Base-by-base conservation (phyloP, 2,113 vertebrate genomes). In the Phalacrocorax aristotelis region DNA sequence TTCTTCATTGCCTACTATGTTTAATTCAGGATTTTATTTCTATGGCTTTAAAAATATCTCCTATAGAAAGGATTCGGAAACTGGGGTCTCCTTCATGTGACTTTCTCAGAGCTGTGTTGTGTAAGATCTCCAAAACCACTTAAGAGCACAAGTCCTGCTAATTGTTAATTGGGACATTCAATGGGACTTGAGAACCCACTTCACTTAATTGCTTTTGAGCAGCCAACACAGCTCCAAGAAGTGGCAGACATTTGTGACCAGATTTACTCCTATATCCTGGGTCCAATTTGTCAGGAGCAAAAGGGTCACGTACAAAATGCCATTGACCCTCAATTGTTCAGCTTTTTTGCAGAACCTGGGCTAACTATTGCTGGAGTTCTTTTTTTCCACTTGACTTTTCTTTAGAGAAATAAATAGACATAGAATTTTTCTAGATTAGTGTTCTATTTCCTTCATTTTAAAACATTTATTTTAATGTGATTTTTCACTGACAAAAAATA, bases 131-230 rank as follows among this genome's bases (percentile, higher is more conserved):
- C 44, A 92, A 93, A 95, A 97, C 20, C 72, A 69, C 86, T 82
- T 91, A 95, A 89, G 61, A 91, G 77, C 57, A 94, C 83, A 95
- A 95, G 89, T 95, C 92, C 86, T 95, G 40, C 66, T 97, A 97
- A 95, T 96, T 97, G 94, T 94, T 96, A 95, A 96, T 96, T 95
- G 92, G 90, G 80, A 95, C 55, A 78, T 90, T 97, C 94, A 93
- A 90, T 91, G 65, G 76, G 49, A 93, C 87, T 97, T 92, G 91
- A 96, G 80, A 34, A 95, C 36, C 83, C 94, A 95, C 96, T 96
- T 97, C 92, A 97, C 55, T 90, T 96, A 97, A 92, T 97, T 95
- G 94, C 90, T 97, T 95, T 93, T 95, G 83, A 96, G 93, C 97
- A 95, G 90, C 48, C 90, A 97, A 91, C 86, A 93, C 77, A 84